Conservation (phyloP, 2,113 vertebrate species). For the Elgaria multicarinata region DNA sequence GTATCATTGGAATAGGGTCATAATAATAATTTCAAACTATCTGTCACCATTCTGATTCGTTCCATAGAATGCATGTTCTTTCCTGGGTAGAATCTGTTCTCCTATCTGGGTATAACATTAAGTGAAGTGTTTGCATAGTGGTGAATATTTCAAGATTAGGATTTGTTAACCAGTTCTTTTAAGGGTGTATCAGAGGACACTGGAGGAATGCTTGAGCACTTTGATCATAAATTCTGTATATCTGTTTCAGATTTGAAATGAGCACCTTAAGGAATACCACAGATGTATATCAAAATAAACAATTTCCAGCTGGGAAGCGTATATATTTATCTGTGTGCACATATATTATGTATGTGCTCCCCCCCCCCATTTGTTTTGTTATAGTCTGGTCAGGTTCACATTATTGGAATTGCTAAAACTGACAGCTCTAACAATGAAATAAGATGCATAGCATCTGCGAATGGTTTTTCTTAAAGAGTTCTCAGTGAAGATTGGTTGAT, state of each 20-base stretch:
- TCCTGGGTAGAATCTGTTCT: slow-evolving; percentile 27
- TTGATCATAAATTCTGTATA: slow-evolving; percentile 53
- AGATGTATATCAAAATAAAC: slow-evolving; percentile 46
- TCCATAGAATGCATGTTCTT: slow-evolving; percentile 19
- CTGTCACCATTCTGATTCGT: background rate
- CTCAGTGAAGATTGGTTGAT: slow-evolving; percentile 13
- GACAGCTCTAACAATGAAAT: slow-evolving; percentile 37
- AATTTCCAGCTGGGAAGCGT: slow-evolving; percentile 27
- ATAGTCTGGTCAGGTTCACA: slow-evolving; percentile 52
- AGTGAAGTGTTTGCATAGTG: slow-evolving; percentile 28
- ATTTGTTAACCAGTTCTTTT: slow-evolving; percentile 33
- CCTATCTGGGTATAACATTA: background rate
- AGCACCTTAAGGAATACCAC: slow-evolving; percentile 48
- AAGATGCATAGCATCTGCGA: background rate
- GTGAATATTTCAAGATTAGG: slow-evolving; percentile 43
- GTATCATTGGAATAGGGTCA: too few relatives aligned
- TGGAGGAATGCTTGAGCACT: slow-evolving; percentile 18
- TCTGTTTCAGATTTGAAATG: slow-evolving; percentile 53
- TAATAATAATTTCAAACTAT: background rate
- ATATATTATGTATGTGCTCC: slow-evolving; percentile 52
- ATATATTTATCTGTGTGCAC: slow-evolving; percentile 43
- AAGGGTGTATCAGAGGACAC: slow-evolving; percentile 10
- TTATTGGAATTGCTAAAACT: slow-evolving; percentile 46
- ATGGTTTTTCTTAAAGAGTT: slow-evolving; percentile 43
- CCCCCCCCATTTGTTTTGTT: slow-evolving; percentile 52